phyloP scores from a whole-genome alignment of 2,113 vertebrate genomes.

The Tor tambroides region DNA sequence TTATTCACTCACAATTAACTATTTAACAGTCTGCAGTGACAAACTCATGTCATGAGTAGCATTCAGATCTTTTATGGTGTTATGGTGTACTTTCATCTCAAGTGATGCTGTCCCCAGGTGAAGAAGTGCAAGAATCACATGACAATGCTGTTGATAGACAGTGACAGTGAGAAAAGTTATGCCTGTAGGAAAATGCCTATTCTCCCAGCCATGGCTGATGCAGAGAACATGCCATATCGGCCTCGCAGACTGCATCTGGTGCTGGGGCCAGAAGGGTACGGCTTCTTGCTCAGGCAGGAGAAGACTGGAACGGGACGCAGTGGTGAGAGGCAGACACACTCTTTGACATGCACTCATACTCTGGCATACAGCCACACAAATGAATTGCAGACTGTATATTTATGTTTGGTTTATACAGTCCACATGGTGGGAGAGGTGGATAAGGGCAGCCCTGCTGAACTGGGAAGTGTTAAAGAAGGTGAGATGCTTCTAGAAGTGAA shows the following conservation, averaged over 20 bases:
- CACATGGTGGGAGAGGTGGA: slow-evolving; percentile 90
- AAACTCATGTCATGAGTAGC: background rate
- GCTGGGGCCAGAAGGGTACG: slow-evolving; percentile 82
- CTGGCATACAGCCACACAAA: background rate
- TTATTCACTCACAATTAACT: background rate
- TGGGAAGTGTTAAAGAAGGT: slow-evolving; percentile 86
- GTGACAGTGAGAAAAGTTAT: slow-evolving; percentile 79
- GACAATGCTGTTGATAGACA: slow-evolving; percentile 85
- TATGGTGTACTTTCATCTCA: background rate
- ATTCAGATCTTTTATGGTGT: background rate
- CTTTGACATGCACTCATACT: background rate
- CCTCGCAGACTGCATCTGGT: slow-evolving; percentile 80
- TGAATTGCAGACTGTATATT: background rate
- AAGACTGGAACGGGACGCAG: slow-evolving; percentile 61
- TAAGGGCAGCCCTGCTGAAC: slow-evolving; percentile 82
- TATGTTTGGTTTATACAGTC: slow-evolving; percentile 67
- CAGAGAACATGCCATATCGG: slow-evolving; percentile 75
- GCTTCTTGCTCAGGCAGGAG: slow-evolving; percentile 89
- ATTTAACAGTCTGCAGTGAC: background rate
- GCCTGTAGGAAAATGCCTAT: slow-evolving; percentile 75
- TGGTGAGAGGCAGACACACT: slow-evolving; percentile 71
- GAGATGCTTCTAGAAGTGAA: slow-evolving; percentile 90
- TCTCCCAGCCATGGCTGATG: slow-evolving; percentile 79
- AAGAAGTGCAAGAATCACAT: slow-evolving; percentile 78
- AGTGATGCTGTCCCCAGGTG: slow-evolving; percentile 71